These are phyloP conservation scores for Chlamydotis undulata DNA, from an alignment of 2,113 vertebrate genomes.

Conservation along the genomic window DNA sequence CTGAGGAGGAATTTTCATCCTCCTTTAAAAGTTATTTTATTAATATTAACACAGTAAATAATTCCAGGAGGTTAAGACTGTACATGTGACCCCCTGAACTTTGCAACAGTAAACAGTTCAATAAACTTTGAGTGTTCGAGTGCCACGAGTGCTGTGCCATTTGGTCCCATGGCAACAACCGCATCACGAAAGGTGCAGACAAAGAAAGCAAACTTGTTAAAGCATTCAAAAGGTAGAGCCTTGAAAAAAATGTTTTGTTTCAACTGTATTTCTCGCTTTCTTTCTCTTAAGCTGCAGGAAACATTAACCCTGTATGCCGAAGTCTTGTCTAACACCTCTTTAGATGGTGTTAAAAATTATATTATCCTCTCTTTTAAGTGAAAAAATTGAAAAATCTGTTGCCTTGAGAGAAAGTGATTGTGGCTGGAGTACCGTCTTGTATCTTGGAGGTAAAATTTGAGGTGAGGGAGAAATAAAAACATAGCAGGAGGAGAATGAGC, in stretches of 20 bases:
- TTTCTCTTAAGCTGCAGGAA: neutral
- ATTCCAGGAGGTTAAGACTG: neutral
- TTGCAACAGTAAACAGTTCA: neutral
- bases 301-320: neutral
- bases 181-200: neutral
- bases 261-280: neutral
- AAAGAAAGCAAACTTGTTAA: neutral
- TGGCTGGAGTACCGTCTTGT: neutral
- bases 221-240: neutral
- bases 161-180: slow-evolving; percentile 24
- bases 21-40: neutral
- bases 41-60: neutral
- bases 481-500: neutral
- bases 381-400: neutral
- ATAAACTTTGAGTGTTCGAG: neutral
- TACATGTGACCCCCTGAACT: neutral
- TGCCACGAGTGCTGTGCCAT: neutral
- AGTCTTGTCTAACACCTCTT: neutral
- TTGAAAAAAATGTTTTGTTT: neutral
- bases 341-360: neutral
- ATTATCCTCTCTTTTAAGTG: neutral
- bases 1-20: neutral
- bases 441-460: neutral
- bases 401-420: neutral
- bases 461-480: neutral